Evolutionary conservation across 2,113 vertebrate genomes (phyloP), one percentile per base, ranked within the genome.

Genomic region (Centrocercus urophasianus): DNA sequence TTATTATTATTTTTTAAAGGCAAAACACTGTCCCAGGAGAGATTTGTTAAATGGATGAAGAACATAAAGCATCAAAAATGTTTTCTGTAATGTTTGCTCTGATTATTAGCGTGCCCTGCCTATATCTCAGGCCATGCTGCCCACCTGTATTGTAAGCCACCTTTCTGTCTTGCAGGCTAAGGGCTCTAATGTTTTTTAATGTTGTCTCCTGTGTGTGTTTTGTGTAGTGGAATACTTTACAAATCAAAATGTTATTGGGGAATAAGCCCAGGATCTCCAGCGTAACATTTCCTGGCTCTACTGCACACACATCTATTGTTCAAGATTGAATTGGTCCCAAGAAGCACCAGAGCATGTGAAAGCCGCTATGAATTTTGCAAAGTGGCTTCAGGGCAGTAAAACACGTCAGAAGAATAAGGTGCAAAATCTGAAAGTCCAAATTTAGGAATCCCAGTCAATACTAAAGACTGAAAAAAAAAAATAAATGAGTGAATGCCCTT

Each of bases 271-370:
- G 63, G 94, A 95, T 96, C 96, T 96, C 96, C 95, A 60, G 94
- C 81, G 94, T 93, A 93, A 91, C 93, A 89, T 97, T 96, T 91
- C 83, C 66, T 79, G 85, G 80, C 95, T 96, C 85, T 93, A 20
- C 89, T 95, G 96, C 95, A 89, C 93, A 92, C 94, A 95, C 90
- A 32, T 87, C 97, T 95, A 97, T 98, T 98, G 97, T 98, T 97
- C 75, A 60, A 93, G 96, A 97, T 86, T 97, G 97, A 98, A 98
- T 97, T 97, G 98, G 97, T 97, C 98, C 97, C 97, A 97, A 94
- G 98, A 98, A 98, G 97, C 97, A 97, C 21, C 90, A 94, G 96
- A 97, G 97, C 96, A 96, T 97, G 94, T 52, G 86, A 97, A 98
- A 97, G 95, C 96, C 16, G 32, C 97, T 95, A 95, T 97, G 98